phyloP scores from a whole-genome alignment of 2,113 vertebrate genomes.

The Potamarius usumacintae region DNA sequence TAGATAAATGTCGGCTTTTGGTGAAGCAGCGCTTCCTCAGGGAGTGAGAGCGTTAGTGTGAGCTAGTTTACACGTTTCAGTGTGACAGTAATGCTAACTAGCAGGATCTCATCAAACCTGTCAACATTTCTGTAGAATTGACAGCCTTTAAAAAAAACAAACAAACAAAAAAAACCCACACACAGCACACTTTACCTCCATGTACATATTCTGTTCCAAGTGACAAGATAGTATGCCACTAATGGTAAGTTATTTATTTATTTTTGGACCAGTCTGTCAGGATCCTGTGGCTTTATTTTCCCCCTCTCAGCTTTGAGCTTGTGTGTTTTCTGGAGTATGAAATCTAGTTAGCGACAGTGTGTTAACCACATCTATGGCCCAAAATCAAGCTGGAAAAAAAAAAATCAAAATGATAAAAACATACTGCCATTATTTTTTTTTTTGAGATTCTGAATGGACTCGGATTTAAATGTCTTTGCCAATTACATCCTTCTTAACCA shows the following conservation, averaged over 20 bases:
- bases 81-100: not conserved
- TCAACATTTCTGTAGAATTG: not conserved
- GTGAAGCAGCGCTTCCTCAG: not conserved
- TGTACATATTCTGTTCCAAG: not conserved
- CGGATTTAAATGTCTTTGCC: not conserved
- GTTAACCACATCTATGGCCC: not conserved
- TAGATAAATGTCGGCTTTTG: not conserved
- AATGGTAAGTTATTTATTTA: not conserved
- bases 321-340: conserved; percentile 25
- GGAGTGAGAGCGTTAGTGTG: not conserved
- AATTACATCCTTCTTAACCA: not conserved
- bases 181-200: not conserved
- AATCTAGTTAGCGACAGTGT: not conserved
- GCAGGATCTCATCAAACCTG: not conserved
- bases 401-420: too few relatives aligned
- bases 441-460: not conserved
- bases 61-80: not conserved
- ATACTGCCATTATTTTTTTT: not conserved
- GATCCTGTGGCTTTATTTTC: not conserved
- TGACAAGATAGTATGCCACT: not conserved
- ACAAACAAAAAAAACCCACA: too few relatives aligned
- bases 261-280: not conserved
- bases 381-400: not conserved
- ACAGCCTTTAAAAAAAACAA: not conserved
- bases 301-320: not conserved